Percentiles rank a stretch among this genome's conserved stretches.
Conservation (phyloP, 2,888 invertebrate genomes). For the Antheraea assamensis region DNA sequence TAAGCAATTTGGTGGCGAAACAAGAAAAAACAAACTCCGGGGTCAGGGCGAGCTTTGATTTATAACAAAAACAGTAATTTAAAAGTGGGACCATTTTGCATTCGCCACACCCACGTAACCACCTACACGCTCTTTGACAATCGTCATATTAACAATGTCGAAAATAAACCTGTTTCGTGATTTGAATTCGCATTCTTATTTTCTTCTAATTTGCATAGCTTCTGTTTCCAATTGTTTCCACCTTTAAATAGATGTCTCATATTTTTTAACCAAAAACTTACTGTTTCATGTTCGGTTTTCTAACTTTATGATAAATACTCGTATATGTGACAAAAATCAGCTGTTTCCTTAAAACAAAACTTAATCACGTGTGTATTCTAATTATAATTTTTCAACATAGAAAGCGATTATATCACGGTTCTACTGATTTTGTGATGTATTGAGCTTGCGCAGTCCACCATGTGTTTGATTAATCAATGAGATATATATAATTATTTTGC, state of each 20-base stretch:
- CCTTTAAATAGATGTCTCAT: background rate
- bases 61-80: slow-evolving; percentile 37
- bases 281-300: background rate
- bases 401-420: too few relatives aligned
- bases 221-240: background rate
- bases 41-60: slow-evolving; percentile 35
- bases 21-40: slow-evolving; percentile 22
- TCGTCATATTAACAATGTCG: slow-evolving; percentile 46
- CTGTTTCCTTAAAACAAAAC: too few relatives aligned
- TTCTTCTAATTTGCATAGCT: slow-evolving; percentile 27
- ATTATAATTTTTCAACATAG: too few relatives aligned
- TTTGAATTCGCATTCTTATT: slow-evolving; percentile 41
- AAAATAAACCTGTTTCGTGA: slow-evolving; percentile 46
- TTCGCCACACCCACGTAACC: slow-evolving; percentile 27
- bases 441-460: too few relatives aligned
- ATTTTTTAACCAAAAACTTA: background rate
- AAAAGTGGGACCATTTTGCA: slow-evolving; percentile 36
- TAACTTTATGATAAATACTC: background rate
- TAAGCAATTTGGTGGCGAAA: slow-evolving; percentile 43
- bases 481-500: too few relatives aligned
- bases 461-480: too few relatives aligned
- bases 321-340: too few relatives aligned
- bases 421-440: too few relatives aligned
- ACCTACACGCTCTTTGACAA: slow-evolving; percentile 29
- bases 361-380: too few relatives aligned